These are phyloP conservation scores for Hippocampus mohnikei DNA, from an alignment of 2,113 vertebrate species.

Conservation along the genomic window DNA sequence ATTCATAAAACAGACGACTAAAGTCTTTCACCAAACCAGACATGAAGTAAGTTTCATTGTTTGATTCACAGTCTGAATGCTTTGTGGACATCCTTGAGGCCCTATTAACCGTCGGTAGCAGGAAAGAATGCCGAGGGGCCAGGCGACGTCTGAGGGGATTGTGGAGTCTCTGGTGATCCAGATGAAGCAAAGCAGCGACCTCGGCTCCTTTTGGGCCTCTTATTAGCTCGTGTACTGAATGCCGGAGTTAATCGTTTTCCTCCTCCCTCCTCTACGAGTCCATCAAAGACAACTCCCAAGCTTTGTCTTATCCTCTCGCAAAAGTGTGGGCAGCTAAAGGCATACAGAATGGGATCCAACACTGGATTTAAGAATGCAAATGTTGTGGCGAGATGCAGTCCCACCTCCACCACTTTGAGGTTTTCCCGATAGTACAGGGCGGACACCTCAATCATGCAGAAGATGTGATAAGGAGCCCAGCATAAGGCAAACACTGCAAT, in stretches of 20 bases:
- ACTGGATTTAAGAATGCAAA: conserved; percentile 80
- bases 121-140: background rate
- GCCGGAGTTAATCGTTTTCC: conserved; percentile 12
- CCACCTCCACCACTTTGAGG: conserved; percentile 36
- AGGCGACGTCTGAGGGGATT: background rate
- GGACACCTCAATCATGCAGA: conserved; percentile 78
- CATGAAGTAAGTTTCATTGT: background rate
- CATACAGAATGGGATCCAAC: conserved; percentile 87
- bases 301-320: conserved; percentile 68
- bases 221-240: conserved; percentile 24
- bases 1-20: background rate
- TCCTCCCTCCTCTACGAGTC: conserved; percentile 67
- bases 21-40: background rate
- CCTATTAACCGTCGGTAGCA: background rate
- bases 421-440: conserved; percentile 36
- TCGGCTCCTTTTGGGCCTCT: conserved; percentile 17
- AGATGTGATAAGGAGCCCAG: conserved; percentile 84
- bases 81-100: background rate
- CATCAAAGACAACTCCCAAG: conserved; percentile 63
- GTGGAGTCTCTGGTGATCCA: conserved; percentile 2
- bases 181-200: background rate
- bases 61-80: background rate
- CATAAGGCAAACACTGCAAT: conserved; percentile 81
- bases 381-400: conserved; percentile 72
- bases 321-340: conserved; percentile 88